Conservation (phyloP, 2,797 vertebrate species). For the Neoniphon sammara region DNA sequence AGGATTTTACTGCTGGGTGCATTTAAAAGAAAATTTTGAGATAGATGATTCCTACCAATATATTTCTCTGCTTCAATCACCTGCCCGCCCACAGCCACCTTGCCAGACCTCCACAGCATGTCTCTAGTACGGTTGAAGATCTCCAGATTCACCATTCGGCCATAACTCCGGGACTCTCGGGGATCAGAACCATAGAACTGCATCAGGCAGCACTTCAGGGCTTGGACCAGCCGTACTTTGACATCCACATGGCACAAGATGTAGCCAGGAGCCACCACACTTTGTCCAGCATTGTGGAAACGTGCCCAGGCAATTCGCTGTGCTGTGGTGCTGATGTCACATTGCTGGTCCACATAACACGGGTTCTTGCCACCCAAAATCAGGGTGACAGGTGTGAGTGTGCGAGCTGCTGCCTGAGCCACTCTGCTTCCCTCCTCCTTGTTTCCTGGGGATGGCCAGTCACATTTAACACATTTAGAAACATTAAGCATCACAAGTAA, state of each 20-base stretch:
- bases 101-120: slow-evolving; percentile 80
- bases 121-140: slow-evolving; percentile 76
- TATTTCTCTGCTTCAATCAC: slow-evolving; percentile 83
- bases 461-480: not conserved
- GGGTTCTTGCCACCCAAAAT: slow-evolving; percentile 83
- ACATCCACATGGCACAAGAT: slow-evolving; percentile 79
- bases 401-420: slow-evolving; percentile 77
- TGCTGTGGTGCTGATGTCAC: slow-evolving; percentile 74
- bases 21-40: not conserved
- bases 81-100: slow-evolving; percentile 81
- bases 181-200: slow-evolving; percentile 82
- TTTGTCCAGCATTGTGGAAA: slow-evolving; percentile 85
- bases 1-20: not conserved
- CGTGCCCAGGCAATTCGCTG: slow-evolving; percentile 84
- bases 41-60: slow-evolving; percentile 74
- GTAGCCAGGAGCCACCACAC: slow-evolving; percentile 81
- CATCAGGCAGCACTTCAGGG: slow-evolving; percentile 76
- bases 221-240: slow-evolving; percentile 71
- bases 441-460: slow-evolving; percentile 64
- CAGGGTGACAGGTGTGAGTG: slow-evolving; percentile 79
- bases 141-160: slow-evolving; percentile 80
- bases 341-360: slow-evolving; percentile 83
- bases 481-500: not conserved
- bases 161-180: slow-evolving; percentile 79
- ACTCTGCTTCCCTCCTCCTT: slow-evolving; percentile 77